A percentile compares a stretch with the other conserved stretches of the same genome.
Evolutionary conservation across 23 tunicate genomes (phyloP).

Genomic region (Phallusia fumigata): DNA sequence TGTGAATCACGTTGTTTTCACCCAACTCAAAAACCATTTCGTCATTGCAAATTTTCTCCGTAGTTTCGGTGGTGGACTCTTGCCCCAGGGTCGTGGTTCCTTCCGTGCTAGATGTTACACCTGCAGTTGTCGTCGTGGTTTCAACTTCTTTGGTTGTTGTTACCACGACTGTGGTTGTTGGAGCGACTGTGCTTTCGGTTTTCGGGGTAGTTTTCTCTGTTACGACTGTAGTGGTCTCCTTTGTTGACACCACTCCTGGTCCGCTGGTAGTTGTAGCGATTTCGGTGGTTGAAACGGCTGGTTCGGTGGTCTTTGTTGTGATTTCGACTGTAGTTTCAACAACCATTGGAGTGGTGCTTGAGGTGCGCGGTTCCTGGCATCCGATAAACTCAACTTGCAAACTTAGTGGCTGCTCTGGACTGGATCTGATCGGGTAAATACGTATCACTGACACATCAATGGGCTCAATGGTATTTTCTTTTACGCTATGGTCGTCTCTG

Average conservation of each 20-base stretch:
- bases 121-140: constrained; percentile 21
- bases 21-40: constrained; percentile 41
- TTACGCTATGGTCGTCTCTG: constrained; percentile 40
- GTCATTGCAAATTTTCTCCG: constrained; percentile 25
- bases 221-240: constrained; percentile 51
- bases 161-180: not conserved
- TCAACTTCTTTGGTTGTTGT: constrained; percentile 37
- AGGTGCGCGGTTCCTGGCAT: constrained; percentile 20
- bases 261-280: constrained; percentile 3
- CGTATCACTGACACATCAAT: constrained; percentile 12
- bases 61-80: constrained; percentile 1
- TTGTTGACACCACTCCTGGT: constrained; percentile 16
- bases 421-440: constrained; percentile 24
- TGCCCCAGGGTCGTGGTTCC: not conserved
- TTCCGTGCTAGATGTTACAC: not conserved
- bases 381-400: constrained; percentile 59
- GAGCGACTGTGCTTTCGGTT: not conserved
- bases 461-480: constrained; percentile 17
- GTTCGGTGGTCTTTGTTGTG: constrained; percentile 26
- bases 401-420: constrained; percentile 10
- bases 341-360: constrained; percentile 42
- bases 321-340: constrained; percentile 66
- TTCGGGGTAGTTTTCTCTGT: constrained; percentile 49
- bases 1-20: constrained; percentile 24
- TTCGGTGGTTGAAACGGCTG: constrained; percentile 3